Evolutionary conservation across 2,888 invertebrate species (phyloP), one percentile per base, ranked within the genome.

Genomic region (Acleris holmiana): DNA sequence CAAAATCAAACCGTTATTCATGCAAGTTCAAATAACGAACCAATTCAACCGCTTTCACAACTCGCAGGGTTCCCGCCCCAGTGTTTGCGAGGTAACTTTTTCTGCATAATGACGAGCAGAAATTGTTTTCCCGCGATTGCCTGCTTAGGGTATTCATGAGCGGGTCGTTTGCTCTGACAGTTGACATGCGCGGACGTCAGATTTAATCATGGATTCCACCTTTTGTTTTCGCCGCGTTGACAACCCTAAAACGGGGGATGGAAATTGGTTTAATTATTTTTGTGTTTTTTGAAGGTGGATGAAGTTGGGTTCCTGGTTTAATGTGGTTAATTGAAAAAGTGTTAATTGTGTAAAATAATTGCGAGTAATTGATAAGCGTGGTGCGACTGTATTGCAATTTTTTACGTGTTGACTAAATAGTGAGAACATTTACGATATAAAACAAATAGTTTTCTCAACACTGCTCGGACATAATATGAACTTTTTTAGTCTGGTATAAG

Each of bases 71-170:
- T 61, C 48, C 71, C 72, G 70, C 72, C 70, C 70, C 44, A 35
- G 68, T 78, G 78, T 78, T 78, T 76, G 71, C 67, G 21, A 61
- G 71, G 63, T 63, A 61, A 61, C 68, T 75, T 76, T 77, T 79
- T 76, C 72, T 74, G 75, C 76, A 77, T 78, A 79, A 79, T 75
- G 78, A 71, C 68, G 54, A 60, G 67, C 73, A 73, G 76, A 77
- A 74, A 78, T 76, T 76, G 76, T 76, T 72, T 58, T 60, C 55
- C 58, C 67, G 69, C 55, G 48, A 68, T 48, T 70, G 75, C 74
- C 77, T 74, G 71, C 68, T 72, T 74, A 66, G 67, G 71, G 71
- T 67, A 70, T 68, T 76, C 73, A 78, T 73, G 71, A 70, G 67
- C 53, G 50, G 63, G 54, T 73, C 61, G 70, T 74, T 76, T 76